Conservation (phyloP, 2,888 invertebrate genomes). For the Parnassius glacialis region DNA sequence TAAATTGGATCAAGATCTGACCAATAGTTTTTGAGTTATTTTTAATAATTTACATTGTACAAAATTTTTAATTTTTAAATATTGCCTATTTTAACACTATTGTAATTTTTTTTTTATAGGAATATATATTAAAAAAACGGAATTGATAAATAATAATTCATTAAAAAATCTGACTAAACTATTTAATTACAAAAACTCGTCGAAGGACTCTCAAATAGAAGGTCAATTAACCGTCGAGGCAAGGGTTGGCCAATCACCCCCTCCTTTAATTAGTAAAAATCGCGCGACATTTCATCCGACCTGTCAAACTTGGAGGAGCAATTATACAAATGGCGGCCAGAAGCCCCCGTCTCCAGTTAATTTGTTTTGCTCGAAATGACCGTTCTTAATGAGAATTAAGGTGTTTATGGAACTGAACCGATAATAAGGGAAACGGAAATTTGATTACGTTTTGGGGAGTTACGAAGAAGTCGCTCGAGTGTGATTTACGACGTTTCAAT, state of each 20-base stretch:
- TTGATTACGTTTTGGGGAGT: conserved; percentile 57
- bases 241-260: conserved; percentile 38
- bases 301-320: conserved; percentile 71
- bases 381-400: conserved; percentile 71
- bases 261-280: conserved; percentile 76
- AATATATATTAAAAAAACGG: too few relatives aligned
- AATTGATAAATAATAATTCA: too few relatives aligned
- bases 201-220: conserved; percentile 3
- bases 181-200: not conserved
- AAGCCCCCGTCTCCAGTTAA: conserved; percentile 56
- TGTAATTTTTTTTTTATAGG: too few relatives aligned
- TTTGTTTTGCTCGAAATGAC: conserved; percentile 72
- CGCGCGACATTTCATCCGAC: conserved; percentile 73
- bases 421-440: conserved; percentile 56
- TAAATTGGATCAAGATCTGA: too few relatives aligned
- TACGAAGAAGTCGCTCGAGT: conserved; percentile 37
- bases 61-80: too few relatives aligned
- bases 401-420: conserved; percentile 67
- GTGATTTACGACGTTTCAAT: conserved; percentile 46
- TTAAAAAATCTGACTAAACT: conserved; percentile 1
- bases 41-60: too few relatives aligned
- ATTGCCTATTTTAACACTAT: too few relatives aligned
- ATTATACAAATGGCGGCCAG: conserved; percentile 59
- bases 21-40: too few relatives aligned
- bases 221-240: conserved; percentile 29